Percentiles rank a stretch among this genome's conserved stretches.
These are phyloP conservation scores for Cliona cf. orientalis DNA, from an alignment of 37 sponge, comb jelly and placozoan species.

Conservation along the genomic window DNA sequence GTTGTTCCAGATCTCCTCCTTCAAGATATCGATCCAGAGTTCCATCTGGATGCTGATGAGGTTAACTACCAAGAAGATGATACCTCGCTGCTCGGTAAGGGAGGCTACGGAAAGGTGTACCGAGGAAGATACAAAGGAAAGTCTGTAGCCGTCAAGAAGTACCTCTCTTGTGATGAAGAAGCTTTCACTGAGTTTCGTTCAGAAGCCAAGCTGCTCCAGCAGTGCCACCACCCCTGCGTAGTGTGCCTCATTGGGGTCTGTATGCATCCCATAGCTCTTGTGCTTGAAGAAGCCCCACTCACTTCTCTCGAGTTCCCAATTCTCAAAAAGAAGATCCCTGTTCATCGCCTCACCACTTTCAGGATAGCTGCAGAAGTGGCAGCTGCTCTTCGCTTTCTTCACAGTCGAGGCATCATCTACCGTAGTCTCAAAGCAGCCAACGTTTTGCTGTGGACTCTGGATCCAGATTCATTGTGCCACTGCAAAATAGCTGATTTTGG, in stretches of 20 bases:
- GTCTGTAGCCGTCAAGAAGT: slow-evolving; percentile 84
- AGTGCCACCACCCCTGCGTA: slow-evolving; percentile 75
- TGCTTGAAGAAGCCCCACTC: slow-evolving; percentile 89
- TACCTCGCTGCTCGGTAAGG: slow-evolving; percentile 73
- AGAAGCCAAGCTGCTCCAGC: slow-evolving; percentile 79
- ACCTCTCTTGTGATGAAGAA: slow-evolving; percentile 45
- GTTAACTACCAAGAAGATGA: slow-evolving; percentile 62
- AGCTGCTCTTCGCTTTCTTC: slow-evolving; percentile 84
- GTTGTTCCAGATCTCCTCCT: slow-evolving; percentile 91
- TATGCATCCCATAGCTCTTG: slow-evolving; percentile 78
- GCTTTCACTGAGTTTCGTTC: slow-evolving; percentile 72
- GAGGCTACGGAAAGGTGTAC: slow-evolving; percentile 88
- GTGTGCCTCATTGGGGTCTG: slow-evolving; percentile 86
- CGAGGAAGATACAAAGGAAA: slow-evolving; percentile 62
- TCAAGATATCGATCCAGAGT: slow-evolving; percentile 66
- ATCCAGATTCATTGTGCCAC: slow-evolving; percentile 71
- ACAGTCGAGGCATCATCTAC: slow-evolving; percentile 78
- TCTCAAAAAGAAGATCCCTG: slow-evolving; percentile 51
- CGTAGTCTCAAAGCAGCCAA: slow-evolving; percentile 90
- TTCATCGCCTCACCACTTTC: slow-evolving; percentile 73
- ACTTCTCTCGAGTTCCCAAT: slow-evolving; percentile 75
- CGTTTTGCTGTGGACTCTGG: slow-evolving; percentile 90
- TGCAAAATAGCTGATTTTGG: slow-evolving; percentile 92
- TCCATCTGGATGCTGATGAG: slow-evolving; percentile 67
- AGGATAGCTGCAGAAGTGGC: slow-evolving; percentile 83